These are phyloP conservation scores for Ephialtes manifestator DNA, from an alignment of 2,888 invertebrate genomes.

Conservation along the genomic window DNA sequence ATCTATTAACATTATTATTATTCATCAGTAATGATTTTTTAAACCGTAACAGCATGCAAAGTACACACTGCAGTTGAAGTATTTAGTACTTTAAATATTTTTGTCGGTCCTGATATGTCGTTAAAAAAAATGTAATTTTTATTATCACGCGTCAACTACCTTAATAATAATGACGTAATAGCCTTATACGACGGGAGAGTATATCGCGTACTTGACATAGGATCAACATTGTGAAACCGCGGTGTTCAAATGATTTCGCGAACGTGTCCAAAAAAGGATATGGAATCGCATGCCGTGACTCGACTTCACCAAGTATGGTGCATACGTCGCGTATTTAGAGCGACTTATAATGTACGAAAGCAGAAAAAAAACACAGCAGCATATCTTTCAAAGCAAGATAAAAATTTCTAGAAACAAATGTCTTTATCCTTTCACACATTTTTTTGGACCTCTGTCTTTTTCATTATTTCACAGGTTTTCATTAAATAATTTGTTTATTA, in stretches of 20 bases:
- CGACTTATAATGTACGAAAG: background rate
- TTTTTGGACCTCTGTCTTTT: no score
- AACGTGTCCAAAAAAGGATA: constrained; percentile 68
- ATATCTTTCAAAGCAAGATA: background rate
- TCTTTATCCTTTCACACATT: no score
- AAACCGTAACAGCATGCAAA: no score
- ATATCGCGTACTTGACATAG: constrained; percentile 44
- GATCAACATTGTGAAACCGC: constrained; percentile 63
- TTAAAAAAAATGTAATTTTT: no score
- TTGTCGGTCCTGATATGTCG: no score
- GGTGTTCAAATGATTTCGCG: constrained; percentile 11
- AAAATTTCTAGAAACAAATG: background rate
- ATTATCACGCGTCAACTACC: background rate
- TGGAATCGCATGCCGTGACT: constrained; percentile 52
- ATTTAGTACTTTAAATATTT: no score
- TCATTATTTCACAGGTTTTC: background rate
- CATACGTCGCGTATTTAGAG: constrained; percentile 28
- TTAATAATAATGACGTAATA: background rate
- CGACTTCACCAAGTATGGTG: constrained; percentile 58
- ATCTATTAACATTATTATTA: no score
- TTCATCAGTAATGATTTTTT: no score
- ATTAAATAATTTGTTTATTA: background rate
- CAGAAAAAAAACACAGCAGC: background rate
- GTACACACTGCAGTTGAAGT: no score
- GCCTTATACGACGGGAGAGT: background rate